These are phyloP conservation scores for Paramormyrops hopkinsi DNA, from an alignment of 2,797 vertebrate genomes.

Conservation along the genomic window DNA sequence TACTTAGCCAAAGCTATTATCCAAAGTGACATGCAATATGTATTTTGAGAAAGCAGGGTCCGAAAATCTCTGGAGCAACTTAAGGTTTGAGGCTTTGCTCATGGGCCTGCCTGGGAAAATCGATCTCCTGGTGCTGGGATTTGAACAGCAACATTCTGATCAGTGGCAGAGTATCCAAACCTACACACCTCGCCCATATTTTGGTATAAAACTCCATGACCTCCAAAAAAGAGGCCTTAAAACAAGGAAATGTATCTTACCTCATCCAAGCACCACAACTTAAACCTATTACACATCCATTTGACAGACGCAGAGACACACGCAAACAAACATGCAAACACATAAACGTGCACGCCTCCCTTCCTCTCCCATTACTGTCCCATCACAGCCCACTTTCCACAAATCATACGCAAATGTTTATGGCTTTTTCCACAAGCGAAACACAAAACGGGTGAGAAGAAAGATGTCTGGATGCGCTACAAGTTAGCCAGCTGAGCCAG, in stretches of 20 bases:
- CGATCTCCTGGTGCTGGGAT: background rate
- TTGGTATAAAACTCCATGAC: constrained; percentile 19
- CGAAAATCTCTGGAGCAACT: background rate
- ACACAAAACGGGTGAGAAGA: constrained; percentile 49
- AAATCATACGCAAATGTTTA: constrained; percentile 61
- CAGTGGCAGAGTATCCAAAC: background rate
- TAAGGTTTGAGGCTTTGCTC: background rate
- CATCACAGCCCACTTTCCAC: constrained; percentile 37
- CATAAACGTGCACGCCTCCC: constrained; percentile 26
- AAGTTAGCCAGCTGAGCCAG: constrained; percentile 31
- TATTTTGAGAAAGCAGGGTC: background rate
- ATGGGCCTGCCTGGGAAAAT: background rate
- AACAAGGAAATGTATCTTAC: background rate
- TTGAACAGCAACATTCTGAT: background rate
- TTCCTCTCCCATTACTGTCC: background rate
- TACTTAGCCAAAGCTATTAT: background rate
- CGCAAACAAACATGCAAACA: constrained; percentile 27
- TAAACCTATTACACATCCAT: background rate
- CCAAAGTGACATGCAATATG: background rate
- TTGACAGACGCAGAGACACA: background rate
- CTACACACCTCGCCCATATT: background rate
- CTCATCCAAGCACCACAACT: background rate
- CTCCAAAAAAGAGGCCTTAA: constrained; percentile 27
- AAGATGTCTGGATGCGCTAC: constrained; percentile 34
- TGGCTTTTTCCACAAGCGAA: constrained; percentile 62